Base-by-base conservation (phyloP, 2,797 vertebrate species). In the Myotis planiceps region DNA sequence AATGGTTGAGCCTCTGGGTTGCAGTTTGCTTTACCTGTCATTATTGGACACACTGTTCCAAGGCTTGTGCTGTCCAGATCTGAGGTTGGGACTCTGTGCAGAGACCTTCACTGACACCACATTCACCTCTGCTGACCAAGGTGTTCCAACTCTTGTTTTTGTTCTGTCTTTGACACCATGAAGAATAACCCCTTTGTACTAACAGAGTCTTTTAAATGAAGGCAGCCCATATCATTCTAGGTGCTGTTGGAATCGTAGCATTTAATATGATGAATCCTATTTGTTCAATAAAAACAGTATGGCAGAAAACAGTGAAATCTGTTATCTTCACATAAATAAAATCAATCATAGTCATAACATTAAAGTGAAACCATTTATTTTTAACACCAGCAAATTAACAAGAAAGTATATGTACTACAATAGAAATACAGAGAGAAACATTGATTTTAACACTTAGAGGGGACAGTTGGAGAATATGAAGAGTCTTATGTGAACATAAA, bases 201-300 rank as follows among this genome's bases (percentile, higher is more conserved):
- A 66, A 47, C 27, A 79, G 39, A 23, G 2, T 16, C 87, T 95
- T 78, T 51, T 42, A 84, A 65, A 71, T 72, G 66, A 84, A 88
- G 25, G 49, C 5, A 34, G 32, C 37, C 39, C 5, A 8, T 90
- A 21, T 76, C 25, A 21, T 71, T 79, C 3, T 8, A 60, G 39
- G n/a, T 86, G 10, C 47, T 9, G 4, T 58, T 80, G 71, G 32
- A 89, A 89, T 90, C 8, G 10, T 76, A 29, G 3, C 66, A 60
- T 92, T 95, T 92, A 84, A 29, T 60, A 23, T 69, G 49, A 32
- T 80, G 72, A 80, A 90, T 95, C 39, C 47, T 72, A 2, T 79
- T 96, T 21, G 9, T 78, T 19, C 88, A 29, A 37, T 82, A 85
- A 83, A 93, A 83, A 7, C 12, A 32, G 19, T 69, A 23, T 94